These are phyloP conservation scores for Siphamia tubifer DNA, from an alignment of 2,113 vertebrate genomes.

Conservation along the genomic window DNA sequence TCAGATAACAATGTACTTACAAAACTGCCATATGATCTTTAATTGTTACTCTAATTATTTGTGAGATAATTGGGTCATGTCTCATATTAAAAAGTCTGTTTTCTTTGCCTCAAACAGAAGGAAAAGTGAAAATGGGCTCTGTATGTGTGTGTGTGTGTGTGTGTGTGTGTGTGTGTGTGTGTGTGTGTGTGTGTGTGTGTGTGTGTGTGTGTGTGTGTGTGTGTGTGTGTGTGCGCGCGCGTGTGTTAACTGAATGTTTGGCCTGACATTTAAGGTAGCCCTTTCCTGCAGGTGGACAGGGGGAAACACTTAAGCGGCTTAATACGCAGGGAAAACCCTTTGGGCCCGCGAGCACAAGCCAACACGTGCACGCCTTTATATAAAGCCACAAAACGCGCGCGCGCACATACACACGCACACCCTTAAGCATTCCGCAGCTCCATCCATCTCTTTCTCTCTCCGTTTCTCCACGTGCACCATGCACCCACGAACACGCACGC, in stretches of 20 bases:
- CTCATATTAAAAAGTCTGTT: too few species aligned
- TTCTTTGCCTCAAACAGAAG: too few species aligned
- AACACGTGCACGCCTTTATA: background rate
- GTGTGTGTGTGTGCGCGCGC: too few species aligned
- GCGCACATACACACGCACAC: background rate
- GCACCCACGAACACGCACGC: background rate
- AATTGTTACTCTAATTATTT: too few species aligned
- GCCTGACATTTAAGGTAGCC: constrained; percentile 15
- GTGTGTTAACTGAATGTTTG: constrained; percentile 10
- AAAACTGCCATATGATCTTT: too few species aligned
- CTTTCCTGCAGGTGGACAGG: constrained; percentile 5
- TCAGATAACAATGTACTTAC: too few species aligned
- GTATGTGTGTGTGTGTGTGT: too few species aligned
- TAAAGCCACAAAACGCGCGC: background rate
- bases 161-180: too few species aligned
- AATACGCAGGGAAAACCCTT: constrained; percentile 18
- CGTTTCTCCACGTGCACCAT: background rate
- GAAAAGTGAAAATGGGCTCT: too few species aligned
- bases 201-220: too few species aligned
- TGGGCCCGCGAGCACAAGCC: background rate
- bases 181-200: too few species aligned
- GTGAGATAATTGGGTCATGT: too few species aligned
- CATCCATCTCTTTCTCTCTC: constrained; percentile 8
- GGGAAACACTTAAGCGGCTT: constrained; percentile 7
- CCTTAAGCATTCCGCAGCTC: constrained; percentile 18